Evolutionary conservation across 2,113 vertebrate genomes (phyloP).

Genomic region (Aptenodytes patagonicus): DNA sequence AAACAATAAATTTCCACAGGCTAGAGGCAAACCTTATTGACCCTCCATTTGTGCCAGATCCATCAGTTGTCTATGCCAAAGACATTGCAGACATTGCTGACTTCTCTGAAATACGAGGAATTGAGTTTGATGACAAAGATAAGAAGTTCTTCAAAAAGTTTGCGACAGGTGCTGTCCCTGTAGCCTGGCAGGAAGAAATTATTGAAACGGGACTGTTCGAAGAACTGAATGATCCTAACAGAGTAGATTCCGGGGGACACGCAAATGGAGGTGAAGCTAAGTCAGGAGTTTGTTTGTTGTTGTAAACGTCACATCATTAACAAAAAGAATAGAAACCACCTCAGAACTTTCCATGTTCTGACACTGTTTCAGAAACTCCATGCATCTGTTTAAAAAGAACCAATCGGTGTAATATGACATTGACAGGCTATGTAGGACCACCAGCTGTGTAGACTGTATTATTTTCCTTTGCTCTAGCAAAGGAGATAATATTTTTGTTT

Average conservation of each 20-base stretch:
- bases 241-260: constrained; percentile 61
- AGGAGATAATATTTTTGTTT: neutral
- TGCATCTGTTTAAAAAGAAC: neutral
- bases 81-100: constrained; percentile 88
- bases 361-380: neutral
- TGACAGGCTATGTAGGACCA: neutral
- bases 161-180: constrained; percentile 82
- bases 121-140: constrained; percentile 88
- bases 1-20: constrained; percentile 86
- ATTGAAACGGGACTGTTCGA: constrained; percentile 88
- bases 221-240: constrained; percentile 82
- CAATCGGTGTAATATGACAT: neutral
- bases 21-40: constrained; percentile 87
- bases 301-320: constrained; percentile 67
- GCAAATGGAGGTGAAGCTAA: constrained; percentile 67
- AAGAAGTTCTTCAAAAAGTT: constrained; percentile 89
- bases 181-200: constrained; percentile 89
- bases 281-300: constrained; percentile 80
- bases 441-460: neutral
- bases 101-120: constrained; percentile 88
- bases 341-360: neutral
- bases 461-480: neutral
- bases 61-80: constrained; percentile 91
- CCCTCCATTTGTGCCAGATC: constrained; percentile 88
- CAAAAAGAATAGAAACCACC: neutral